A percentile compares a stretch with the other conserved stretches of the same genome.
Evolutionary conservation across 2,797 vertebrate genomes (phyloP).

Genomic region (Tenualosa thibaudeaui): DNA sequence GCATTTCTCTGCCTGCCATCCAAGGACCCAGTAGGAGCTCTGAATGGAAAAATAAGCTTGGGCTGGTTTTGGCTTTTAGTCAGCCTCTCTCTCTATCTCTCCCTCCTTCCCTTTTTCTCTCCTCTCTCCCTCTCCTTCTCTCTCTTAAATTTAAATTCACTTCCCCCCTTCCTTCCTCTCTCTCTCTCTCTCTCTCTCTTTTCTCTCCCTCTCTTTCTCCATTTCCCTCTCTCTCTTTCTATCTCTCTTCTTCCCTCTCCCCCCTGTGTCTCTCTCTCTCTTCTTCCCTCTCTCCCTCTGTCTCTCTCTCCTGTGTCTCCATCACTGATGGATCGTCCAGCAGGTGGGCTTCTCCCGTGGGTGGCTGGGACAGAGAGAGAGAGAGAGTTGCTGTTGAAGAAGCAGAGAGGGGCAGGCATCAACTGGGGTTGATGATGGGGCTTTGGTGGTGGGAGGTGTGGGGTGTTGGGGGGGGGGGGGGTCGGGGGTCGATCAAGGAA

Average conservation of each 20-base stretch:
- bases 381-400: background rate
- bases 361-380: background rate
- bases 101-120: background rate
- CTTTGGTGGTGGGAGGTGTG: background rate
- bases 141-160: background rate
- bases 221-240: background rate
- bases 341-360: background rate
- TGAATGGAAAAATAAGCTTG: background rate
- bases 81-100: background rate
- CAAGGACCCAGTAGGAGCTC: background rate
- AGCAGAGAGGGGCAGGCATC: background rate
- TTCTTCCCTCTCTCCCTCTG: background rate
- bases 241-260: background rate
- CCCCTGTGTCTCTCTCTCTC: background rate
- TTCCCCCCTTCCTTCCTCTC: slow-evolving; percentile 27
- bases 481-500: background rate
- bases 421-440: background rate
- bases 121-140: slow-evolving; percentile 30
- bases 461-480: background rate
- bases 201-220: background rate
- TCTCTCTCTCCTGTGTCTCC: background rate
- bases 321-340: slow-evolving; percentile 13
- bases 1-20: slow-evolving; percentile 16
- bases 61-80: slow-evolving; percentile 4
- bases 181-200: slow-evolving; percentile 22